Conservation (phyloP, 64 coral and sea anemone species). For the Porites lutea region DNA sequence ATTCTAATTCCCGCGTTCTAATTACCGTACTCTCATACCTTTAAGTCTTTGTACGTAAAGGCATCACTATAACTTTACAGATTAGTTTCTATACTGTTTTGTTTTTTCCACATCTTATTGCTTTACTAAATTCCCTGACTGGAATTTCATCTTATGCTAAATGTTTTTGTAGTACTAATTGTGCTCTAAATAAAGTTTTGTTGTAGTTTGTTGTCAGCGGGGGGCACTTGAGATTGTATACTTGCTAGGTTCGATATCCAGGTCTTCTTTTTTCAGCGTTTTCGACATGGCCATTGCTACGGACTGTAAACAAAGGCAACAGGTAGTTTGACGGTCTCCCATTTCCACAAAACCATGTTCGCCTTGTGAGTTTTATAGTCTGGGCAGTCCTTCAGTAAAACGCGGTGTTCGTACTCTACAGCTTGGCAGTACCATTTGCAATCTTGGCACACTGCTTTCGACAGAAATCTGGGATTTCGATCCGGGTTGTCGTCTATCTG, state of each 20-base stretch:
- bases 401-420: background rate
- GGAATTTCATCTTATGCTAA: too few species aligned
- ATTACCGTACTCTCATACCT: too few species aligned
- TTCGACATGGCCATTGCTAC: background rate
- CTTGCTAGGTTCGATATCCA: background rate
- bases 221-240: too few species aligned
- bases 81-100: too few species aligned
- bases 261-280: background rate
- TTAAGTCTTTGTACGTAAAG: too few species aligned
- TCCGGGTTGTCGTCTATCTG: slow-evolving; percentile 1
- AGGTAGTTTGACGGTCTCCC: background rate
- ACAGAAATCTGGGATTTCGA: slow-evolving; percentile 20
- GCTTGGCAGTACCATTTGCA: slow-evolving; percentile 23
- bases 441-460: slow-evolving; percentile 32
- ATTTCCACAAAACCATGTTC: slow-evolving; percentile 40
- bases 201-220: too few species aligned
- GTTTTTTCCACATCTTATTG: too few species aligned
- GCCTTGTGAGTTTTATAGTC: background rate
- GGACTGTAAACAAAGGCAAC: slow-evolving; percentile 34
- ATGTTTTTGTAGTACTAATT: too few species aligned
- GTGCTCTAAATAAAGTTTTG: too few species aligned
- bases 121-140: too few species aligned
- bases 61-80: too few species aligned
- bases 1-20: too few species aligned
- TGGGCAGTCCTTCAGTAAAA: slow-evolving; percentile 29